phyloP scores from a whole-genome alignment of 2,797 vertebrate species.

The Alcedo atthis region DNA sequence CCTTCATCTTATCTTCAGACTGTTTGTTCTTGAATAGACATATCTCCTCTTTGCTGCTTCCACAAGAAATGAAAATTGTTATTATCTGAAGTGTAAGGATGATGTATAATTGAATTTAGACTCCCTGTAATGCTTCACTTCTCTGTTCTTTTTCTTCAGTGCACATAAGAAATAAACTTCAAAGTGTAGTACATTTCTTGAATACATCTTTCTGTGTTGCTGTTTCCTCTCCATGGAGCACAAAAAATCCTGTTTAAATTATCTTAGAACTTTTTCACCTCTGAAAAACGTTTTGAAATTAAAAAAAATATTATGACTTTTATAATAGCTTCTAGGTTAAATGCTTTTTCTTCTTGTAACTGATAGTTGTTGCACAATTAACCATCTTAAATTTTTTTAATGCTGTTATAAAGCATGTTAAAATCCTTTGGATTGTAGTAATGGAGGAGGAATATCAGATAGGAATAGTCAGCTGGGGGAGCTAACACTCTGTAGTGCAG shows the following conservation, averaged over 20 bases:
- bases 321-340: not conserved
- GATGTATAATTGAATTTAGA: not conserved
- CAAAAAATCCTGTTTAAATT: not conserved
- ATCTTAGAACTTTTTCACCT: not conserved
- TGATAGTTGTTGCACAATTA: not conserved
- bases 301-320: not conserved
- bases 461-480: constrained; percentile 73
- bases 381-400: not conserved
- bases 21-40: not conserved
- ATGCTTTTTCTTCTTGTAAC: not conserved
- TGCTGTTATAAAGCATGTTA: not conserved
- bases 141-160: not conserved
- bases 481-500: constrained; percentile 52
- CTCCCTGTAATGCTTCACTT: not conserved
- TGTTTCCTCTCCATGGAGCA: not conserved
- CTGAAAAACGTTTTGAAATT: not conserved
- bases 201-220: not conserved
- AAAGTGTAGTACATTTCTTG: not conserved
- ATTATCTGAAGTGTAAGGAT: not conserved
- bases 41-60: not conserved
- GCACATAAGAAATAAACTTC: not conserved
- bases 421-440: not conserved
- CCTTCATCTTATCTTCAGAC: not conserved
- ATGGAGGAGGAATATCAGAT: not conserved
- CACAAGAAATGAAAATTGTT: not conserved